Base-by-base conservation (phyloP, 2,797 vertebrate genomes). In the Lateolabrax maculatus region DNA sequence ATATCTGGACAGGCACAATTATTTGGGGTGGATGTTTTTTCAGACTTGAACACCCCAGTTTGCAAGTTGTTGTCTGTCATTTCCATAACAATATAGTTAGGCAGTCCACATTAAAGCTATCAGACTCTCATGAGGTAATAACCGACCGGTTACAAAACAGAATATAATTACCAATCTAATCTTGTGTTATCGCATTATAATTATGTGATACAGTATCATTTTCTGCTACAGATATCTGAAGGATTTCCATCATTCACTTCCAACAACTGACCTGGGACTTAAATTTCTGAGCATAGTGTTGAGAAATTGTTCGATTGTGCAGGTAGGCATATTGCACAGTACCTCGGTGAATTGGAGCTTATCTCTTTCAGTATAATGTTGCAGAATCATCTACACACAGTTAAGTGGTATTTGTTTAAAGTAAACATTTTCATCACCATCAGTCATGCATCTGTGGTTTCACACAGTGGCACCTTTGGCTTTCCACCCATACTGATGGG, bases 171-270 rank as follows among this genome's bases (percentile, higher is more conserved):
- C 41, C 6, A 27, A 69, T 34, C 23, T 10, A 7, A 46, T 51
- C 23, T 5, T 0, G 1, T 62, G 25, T 49, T 3, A 0, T 27
- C 3, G 31, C 52, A 9, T 57, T 49, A 39, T 34, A 34, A 34
- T 23, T 29, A 10, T 12, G 2, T 16, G 53, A 58, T 55, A 60
- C 31, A 2, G 16, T 67, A 73, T 82, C 51, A 23, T 12, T 48
- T 12, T 64, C n/a, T 29, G 27, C n/a, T 63, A 18, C 0, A 46
- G 29, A 29, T 44, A 52, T 52, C 10, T 25, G 19, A 57, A 6
- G 5, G 15, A 52, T 68, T 66, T 60, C 67, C 23, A 60, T 75
- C 19, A 70, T 21, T 25, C 9, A 23, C 56, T 36, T 69, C 15
- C 9, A 37, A 21, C 41, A 23, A 21, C 13, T 46, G 44, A 39